Conservation (phyloP, 2,797 vertebrate genomes). For the Bufotes viridis region DNA sequence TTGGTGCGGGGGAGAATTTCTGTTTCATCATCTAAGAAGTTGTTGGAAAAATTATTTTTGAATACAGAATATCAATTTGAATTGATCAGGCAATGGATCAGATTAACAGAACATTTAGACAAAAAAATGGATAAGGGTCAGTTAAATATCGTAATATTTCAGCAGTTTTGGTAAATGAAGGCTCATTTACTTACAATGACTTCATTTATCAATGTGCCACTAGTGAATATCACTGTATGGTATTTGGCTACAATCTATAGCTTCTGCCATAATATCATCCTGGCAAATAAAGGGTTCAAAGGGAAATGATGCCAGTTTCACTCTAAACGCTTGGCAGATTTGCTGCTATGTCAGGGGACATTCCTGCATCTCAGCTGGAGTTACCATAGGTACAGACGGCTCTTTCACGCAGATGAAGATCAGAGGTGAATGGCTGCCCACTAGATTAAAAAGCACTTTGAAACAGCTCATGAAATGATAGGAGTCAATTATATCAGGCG, state of each 20-base stretch:
- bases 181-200: too few species aligned
- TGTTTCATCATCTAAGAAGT: too few species aligned
- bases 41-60: too few species aligned
- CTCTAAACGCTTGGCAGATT: conserved; percentile 37
- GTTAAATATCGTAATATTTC: too few species aligned
- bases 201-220: too few species aligned
- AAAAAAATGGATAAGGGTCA: too few species aligned
- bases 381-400: conserved; percentile 50
- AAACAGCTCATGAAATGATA: conserved; percentile 48
- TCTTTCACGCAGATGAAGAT: conserved; percentile 42
- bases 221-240: neutral
- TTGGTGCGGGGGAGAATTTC: too few species aligned
- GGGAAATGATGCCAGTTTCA: conserved; percentile 24
- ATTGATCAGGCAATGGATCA: too few species aligned
- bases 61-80: too few species aligned
- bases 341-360: conserved; percentile 31
- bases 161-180: neutral
- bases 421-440: conserved; percentile 59
- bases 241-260: neutral
- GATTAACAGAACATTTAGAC: too few species aligned
- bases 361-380: conserved; percentile 31
- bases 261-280: neutral
- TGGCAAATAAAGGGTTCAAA: conserved; percentile 5
- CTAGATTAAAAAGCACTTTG: conserved; percentile 60
- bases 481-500: conserved; percentile 51